Evolutionary conservation across 2,797 vertebrate genomes (phyloP), one percentile per base, ranked within the genome.

Genomic region (Squalus acanthias): DNA sequence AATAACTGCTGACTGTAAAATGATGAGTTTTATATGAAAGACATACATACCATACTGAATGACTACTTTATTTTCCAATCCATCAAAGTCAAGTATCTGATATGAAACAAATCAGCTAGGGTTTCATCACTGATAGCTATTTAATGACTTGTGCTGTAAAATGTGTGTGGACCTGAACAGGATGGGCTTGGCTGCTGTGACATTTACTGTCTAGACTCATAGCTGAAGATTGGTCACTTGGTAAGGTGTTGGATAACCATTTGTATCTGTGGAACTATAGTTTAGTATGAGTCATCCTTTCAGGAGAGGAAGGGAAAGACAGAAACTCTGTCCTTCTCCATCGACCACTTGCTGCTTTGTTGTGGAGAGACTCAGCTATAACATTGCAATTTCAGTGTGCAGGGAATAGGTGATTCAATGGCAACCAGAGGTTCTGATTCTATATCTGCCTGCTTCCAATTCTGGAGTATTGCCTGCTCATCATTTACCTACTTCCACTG

Each of bases 21-120:
- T 74, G 6, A 95, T 15, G 12, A 50, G 60, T 17, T 60, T 91
- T 63, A 33, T 60, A 17, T 63, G 29, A 63, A 57, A 91, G 9
- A 63, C 29, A 92, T 92, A 92, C 63, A 65, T 92, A 92, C 89
- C 53, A 74, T 76, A 57, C 46, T 63, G n/a, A 92, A 74, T 29
- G n/a, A 53, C 88, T 76, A 33, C 74, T 79, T 76, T 57, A 20
- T 22, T 89, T 89, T 89, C 24, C 87, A 91, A 12, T 91, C 24
- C 26, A 95, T 53, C 50, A 72, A 57, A 76, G 15, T 76, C 67
- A 72, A 12, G 8, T 50, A 70, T 63, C 50, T 60, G 29, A 8
- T 7, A 33, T 46, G 60, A n/a, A 63, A 65, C 33, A 92, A 65
- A 65, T 92, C 57, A 7, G 60, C 17, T n/a, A 63, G 33, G 60